Conservation (phyloP, 2,888 invertebrate genomes). For the Papilio elwesi region DNA sequence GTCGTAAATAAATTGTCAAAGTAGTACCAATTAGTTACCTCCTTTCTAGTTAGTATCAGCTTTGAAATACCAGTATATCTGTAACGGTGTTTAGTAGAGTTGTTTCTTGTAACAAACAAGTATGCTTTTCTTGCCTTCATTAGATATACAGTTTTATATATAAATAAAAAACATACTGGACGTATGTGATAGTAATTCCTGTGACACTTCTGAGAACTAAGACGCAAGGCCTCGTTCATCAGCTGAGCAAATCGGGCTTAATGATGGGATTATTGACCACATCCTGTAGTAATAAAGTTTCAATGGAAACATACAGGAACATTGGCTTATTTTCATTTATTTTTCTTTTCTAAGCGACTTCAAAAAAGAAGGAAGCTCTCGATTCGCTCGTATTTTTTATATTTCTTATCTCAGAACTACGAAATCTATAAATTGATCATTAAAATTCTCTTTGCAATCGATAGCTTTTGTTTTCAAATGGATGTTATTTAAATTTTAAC, state of each 20-base stretch:
- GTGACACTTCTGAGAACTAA: background rate
- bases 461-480: no score
- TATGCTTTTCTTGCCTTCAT: background rate
- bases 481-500: no score
- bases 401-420: no score
- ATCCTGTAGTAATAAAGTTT: background rate
- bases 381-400: no score
- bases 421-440: no score
- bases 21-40: constrained; percentile 10
- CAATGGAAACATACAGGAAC: background rate
- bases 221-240: background rate
- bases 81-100: constrained; percentile 17
- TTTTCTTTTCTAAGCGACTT: no score
- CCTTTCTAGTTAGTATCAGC: constrained; percentile 20
- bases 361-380: no score
- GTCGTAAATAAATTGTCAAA: background rate
- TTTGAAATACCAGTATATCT: constrained; percentile 17
- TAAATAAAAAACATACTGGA: background rate
- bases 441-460: no score
- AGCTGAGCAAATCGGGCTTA: background rate
- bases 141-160: background rate
- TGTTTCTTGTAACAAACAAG: background rate
- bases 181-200: background rate
- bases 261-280: background rate
- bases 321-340: no score